These are phyloP conservation scores for Diaperis boleti DNA, from an alignment of 2,888 invertebrate genomes.

Conservation along the genomic window DNA sequence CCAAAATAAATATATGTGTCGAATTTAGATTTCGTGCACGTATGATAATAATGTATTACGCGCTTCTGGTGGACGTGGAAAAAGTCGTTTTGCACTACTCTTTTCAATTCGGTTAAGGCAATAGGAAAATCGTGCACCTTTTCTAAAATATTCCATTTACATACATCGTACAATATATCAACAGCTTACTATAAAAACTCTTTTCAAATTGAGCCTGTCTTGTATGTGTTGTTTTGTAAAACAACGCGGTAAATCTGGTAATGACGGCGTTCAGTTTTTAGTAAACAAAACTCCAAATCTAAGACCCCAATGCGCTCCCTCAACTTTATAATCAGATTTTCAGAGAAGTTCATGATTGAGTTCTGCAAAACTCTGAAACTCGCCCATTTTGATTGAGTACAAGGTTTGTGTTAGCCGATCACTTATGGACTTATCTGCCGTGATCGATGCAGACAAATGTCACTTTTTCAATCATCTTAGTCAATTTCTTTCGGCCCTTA, in stretches of 20 bases:
- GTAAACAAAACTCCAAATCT: neutral
- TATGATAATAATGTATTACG: too few relatives aligned
- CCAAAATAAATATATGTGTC: too few relatives aligned
- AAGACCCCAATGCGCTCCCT: neutral
- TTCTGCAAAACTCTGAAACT: neutral
- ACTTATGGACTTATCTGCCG: neutral
- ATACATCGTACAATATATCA: too few relatives aligned
- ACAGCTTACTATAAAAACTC: too few relatives aligned
- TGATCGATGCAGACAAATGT: slow-evolving; percentile 6
- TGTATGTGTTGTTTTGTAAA: too few relatives aligned
- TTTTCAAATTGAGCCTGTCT: too few relatives aligned
- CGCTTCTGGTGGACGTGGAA: too few relatives aligned
- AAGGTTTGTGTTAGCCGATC: neutral
- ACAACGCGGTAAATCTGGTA: neutral
- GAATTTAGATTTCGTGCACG: too few relatives aligned
- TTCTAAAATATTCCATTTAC: too few relatives aligned
- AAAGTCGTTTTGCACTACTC: too few relatives aligned
- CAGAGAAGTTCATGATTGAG: neutral
- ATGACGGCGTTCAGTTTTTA: neutral
- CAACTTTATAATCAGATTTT: neutral
- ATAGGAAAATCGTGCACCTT: too few relatives aligned
- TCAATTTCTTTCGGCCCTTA: slow-evolving; percentile 1
- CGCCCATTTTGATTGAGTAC: slow-evolving; percentile 1
- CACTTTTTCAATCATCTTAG: slow-evolving; percentile 2
- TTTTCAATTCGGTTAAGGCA: too few relatives aligned